Evolutionary conservation across 2,888 invertebrate genomes (phyloP), one percentile per base, ranked within the genome.

Genomic region (Brachycybe producta): DNA sequence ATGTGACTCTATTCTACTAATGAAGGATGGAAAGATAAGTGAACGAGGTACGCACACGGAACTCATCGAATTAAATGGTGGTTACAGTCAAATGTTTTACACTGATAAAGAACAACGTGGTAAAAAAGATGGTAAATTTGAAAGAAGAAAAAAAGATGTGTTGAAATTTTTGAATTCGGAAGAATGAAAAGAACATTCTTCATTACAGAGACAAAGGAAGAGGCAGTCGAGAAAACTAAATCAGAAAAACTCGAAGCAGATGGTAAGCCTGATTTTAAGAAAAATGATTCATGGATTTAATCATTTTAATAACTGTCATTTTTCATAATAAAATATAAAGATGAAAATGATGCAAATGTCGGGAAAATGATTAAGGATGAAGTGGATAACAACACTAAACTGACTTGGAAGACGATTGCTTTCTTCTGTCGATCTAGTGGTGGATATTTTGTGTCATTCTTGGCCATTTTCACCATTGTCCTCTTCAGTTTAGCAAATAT

Each of bases 1-100:
- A 44, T 79, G 78, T 62, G 73, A 77, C 63, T 67, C 72, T 52
- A 71, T 79, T 28, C 63, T 75, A 30, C 70, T 75, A 53, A 66
- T 79, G 67, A 70, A 70, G 47, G 71, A 72, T 40, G 78, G 78
- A 1, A 61, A 63, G 51, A 70, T 78, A 23, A 64, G 67, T 2
- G 76, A 75, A 55, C 64, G 68, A 51, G 78, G 77, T 8, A 67
- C 69, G 24, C 78, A 78, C 57, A 57, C 61, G 3, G 61, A 65
- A 15, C 60, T 74, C 34, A 60, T 70, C 57, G 56, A 55, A 2
- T 49, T 55, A 17, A 61, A 62, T 27, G 63, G 64, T 26, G 68
- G 69, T 46, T 71, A 70, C 56, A 58, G 56, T 47, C 57, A 62
- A 34, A 54, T 62, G 55, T 45, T 60, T 7, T 26, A 58, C 36